Base-by-base conservation (phyloP, 2,797 vertebrate species). In the Sibirionetta formosa region DNA sequence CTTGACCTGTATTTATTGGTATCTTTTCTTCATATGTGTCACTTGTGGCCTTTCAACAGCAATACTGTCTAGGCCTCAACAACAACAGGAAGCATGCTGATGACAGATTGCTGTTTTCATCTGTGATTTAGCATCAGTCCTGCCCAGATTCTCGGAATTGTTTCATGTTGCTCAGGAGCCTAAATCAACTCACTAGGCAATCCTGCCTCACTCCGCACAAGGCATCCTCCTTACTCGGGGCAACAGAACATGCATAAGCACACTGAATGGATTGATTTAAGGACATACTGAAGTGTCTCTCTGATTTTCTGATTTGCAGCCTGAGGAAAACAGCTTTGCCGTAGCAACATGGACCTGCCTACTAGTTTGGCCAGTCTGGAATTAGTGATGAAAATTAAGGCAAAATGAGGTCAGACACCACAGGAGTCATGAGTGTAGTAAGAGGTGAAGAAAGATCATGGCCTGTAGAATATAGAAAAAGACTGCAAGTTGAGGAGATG, bases 31-130 rank as follows among this genome's bases (percentile, higher is more conserved):
- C 83, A 54, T 29, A 29, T 31, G 29, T 53, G 42, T 70, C 58
- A 48, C 33, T 86, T 72, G 42, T 8, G 12, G 23, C 18, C 58
- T 79, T 65, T 78, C 75, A 76, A 68, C 75, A 91, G 68, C 42
- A 51, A 56, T 65, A 26, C n/a, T 44, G 13, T 57, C 70, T 72
- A 66, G 29, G 50, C 26, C 83, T 86, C 61, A 92, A 78, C 36
- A 86, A 84, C 48, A 89, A 42, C 42, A 84, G 15, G 33, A 84
- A 75, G 61, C 68, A 33, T 5, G 7, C 46, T 82, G 81, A 23
- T 94, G 84, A 88, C 33, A 92, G 65, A 86, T 63, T 35, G 7
- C 56, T 73, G 42, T 26, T 93, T 87, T 79, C 36, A 53, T 72
- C 50, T 69, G 57, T 64, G 71, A 78, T 86, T 87, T 87, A 82